Evolutionary conservation across 2,888 invertebrate species (phyloP), one percentile per base, ranked within the genome.

Genomic region (Parasteatoda lunata): DNA sequence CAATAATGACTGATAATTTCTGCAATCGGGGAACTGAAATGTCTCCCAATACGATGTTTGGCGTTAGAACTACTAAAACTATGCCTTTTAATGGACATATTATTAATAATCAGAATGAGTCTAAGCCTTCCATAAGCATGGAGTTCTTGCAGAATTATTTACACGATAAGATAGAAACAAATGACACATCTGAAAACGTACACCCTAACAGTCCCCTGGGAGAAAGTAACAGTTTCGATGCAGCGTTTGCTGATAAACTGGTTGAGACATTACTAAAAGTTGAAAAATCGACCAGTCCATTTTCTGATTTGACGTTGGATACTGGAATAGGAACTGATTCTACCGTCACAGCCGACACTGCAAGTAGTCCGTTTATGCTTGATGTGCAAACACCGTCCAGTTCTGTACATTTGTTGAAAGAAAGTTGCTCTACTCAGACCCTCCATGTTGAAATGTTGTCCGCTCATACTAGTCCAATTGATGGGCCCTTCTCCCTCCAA

Each of bases 391-490:
- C 84, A 66, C 79, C 82, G 79, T 77, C 82, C 68, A 86, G 77
- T 59, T 51, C 76, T 49, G 79, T 48, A 48, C 49, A 48, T 54
- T 48, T 79, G 48, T 45, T 54, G 45, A 84, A 71, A 82, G 84
- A 85, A 73, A 72, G 80, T 77, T 75, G 75, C 64, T 88, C 88
- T 73, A 85, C 88, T 30, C 88, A 88, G 76, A 88, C 88, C 72
- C 77, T 85, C 73, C 78, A 80, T 15, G 64, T 85, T 45, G 88
- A 85, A 52, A 85, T 84, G 72, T 68, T 85, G 3, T 88, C 88
- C 5, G 85, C 85, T 6, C 84, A 85, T 66, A 88, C 88, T n/a
- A 88, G 88, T 81, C 88, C 88, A 48, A 78, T 88, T n/a, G 88
- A 85, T 54, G 84, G 81, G 11, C 68, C 85, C 47, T 81, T 88